Conservation (phyloP, 1,140 invertebrate genomes). For the Bombus impatiens region DNA sequence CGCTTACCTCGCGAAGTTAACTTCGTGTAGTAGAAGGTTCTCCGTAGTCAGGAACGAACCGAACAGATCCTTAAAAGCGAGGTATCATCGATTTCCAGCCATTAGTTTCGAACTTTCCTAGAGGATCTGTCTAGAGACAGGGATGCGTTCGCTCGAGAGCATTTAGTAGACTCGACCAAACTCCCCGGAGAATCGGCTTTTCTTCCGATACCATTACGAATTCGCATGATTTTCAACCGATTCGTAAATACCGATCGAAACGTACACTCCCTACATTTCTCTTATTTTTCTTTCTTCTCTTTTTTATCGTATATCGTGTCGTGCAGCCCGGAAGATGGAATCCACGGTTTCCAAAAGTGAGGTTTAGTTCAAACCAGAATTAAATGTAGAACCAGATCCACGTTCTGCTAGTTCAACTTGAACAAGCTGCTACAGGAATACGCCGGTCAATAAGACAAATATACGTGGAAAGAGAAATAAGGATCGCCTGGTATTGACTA, state of each 20-base stretch:
- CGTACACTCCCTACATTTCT: background rate
- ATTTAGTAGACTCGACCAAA: constrained; percentile 39
- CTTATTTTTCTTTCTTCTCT: background rate
- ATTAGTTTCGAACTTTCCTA: constrained; percentile 49
- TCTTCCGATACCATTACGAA: background rate
- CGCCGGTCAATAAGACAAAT: constrained; percentile 16
- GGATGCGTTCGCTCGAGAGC: constrained; percentile 11
- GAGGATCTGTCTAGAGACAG: constrained; percentile 30
- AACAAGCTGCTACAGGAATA: background rate
- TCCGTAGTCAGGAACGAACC: constrained; percentile 1
- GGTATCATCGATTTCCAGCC: constrained; percentile 47
- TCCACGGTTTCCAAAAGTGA: background rate
- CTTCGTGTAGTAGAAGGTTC: background rate
- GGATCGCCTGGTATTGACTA: background rate
- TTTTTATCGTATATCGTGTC: background rate
- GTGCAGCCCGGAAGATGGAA: background rate
- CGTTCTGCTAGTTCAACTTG: background rate
- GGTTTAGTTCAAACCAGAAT: background rate
- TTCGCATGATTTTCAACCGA: constrained; percentile 3
- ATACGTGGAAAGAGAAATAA: background rate
- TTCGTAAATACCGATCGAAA: background rate
- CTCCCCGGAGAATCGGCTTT: constrained; percentile 7
- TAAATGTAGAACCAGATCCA: background rate
- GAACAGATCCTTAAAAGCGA: constrained; percentile 43
- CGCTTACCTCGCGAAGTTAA: background rate